These are phyloP conservation scores for Todiramphus chloris DNA, from an alignment of 2,113 vertebrate species.

Conservation along the genomic window DNA sequence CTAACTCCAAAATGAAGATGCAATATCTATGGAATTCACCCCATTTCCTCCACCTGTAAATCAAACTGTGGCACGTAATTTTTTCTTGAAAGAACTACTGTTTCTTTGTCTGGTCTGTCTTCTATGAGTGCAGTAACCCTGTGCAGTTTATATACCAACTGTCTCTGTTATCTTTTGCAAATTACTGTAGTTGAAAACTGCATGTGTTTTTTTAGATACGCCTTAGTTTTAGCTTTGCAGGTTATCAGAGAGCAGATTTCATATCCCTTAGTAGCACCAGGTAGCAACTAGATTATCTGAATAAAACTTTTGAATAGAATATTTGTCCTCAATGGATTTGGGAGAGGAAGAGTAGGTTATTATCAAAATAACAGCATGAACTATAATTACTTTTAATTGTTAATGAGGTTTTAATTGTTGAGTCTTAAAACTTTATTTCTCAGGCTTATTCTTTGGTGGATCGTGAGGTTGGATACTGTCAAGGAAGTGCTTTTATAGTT, in stretches of 20 bases:
- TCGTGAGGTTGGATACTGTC: conserved; percentile 97
- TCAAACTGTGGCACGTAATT: not conserved
- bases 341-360: not conserved
- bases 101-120: not conserved
- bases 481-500: conserved; percentile 98
- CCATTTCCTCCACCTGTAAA: not conserved
- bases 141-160: not conserved
- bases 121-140: not conserved
- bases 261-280: not conserved
- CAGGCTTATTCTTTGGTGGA: conserved; percentile 99
- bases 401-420: not conserved
- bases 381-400: not conserved
- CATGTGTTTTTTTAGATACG: not conserved
- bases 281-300: not conserved
- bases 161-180: not conserved
- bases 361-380: not conserved
- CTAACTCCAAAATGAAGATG: not conserved
- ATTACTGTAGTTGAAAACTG: not conserved
- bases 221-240: not conserved
- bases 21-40: accelerated
- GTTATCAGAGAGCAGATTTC: not conserved
- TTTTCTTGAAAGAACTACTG: not conserved
- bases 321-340: not conserved
- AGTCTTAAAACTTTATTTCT: conserved; percentile 53
- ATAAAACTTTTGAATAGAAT: not conserved